Conservation (phyloP, 1,140 invertebrate genomes). For the Anoplophora glabripennis region DNA sequence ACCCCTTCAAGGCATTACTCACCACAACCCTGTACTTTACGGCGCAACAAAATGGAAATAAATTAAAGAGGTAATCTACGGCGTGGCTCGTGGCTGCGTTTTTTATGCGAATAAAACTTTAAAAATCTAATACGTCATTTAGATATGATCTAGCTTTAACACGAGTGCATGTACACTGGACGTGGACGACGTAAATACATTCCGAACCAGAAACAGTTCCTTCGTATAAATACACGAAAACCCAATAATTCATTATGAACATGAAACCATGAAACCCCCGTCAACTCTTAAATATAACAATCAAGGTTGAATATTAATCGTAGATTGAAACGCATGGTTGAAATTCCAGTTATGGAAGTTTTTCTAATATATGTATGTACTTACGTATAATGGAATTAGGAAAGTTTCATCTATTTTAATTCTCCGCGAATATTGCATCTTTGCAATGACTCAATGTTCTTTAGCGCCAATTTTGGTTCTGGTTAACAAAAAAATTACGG, state of each 20-base stretch:
- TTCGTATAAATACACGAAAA: slow-evolving; percentile 22
- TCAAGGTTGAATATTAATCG: slow-evolving; percentile 20
- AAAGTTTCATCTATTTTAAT: too few species aligned
- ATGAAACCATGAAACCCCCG: slow-evolving; percentile 23
- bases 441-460: too few species aligned
- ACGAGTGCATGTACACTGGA: slow-evolving; percentile 29
- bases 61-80: slow-evolving; percentile 40
- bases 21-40: slow-evolving; percentile 34
- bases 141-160: slow-evolving; percentile 42
- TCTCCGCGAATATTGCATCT: too few species aligned
- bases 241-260: slow-evolving; percentile 28
- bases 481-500: too few species aligned
- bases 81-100: slow-evolving; percentile 40
- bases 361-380: too few species aligned
- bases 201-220: slow-evolving; percentile 10
- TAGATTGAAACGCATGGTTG: too few species aligned
- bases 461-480: too few species aligned
- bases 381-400: too few species aligned
- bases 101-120: slow-evolving; percentile 41
- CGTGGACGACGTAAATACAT: slow-evolving; percentile 2
- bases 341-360: too few species aligned
- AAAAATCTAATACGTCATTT: slow-evolving; percentile 46
- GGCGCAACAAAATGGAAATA: slow-evolving; percentile 41
- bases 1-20: slow-evolving; percentile 29
- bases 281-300: slow-evolving; percentile 26